These are phyloP conservation scores for Periophthalmus magnuspinnatus DNA, from an alignment of 2,797 vertebrate species.

Conservation along the genomic window DNA sequence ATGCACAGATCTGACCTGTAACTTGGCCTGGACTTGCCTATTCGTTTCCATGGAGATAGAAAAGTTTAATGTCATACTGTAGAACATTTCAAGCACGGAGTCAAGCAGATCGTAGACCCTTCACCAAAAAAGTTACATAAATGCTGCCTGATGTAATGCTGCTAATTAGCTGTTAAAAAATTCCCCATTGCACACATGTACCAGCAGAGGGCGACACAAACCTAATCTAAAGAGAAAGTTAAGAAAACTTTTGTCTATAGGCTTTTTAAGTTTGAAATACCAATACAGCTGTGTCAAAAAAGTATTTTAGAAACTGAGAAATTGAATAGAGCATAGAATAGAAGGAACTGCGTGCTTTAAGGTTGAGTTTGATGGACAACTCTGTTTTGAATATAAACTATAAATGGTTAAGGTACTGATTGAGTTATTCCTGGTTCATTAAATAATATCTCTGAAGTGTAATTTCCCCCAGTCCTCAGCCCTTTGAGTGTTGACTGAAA, in stretches of 20 bases:
- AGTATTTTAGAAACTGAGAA: neutral
- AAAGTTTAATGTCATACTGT: neutral
- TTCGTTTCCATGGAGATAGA: neutral
- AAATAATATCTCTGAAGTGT: conserved; percentile 1
- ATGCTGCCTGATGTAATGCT: too few relatives aligned
- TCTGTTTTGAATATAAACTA: neutral
- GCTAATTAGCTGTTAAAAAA: neutral
- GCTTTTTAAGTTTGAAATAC: neutral
- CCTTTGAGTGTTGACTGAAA: conserved; percentile 17
- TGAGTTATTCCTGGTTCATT: neutral
- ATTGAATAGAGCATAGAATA: neutral
- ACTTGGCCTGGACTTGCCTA: neutral
- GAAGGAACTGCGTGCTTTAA: neutral
- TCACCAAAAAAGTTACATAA: neutral
- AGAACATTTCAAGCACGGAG: too few relatives aligned
- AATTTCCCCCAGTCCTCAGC: neutral
- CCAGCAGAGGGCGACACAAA: neutral
- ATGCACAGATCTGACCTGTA: neutral
- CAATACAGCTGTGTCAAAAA: neutral
- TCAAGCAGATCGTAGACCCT: too few relatives aligned
- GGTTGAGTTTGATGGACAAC: neutral
- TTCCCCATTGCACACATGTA: neutral
- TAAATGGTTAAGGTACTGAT: neutral
- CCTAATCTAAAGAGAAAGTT: too few relatives aligned
- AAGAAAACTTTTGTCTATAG: neutral